These are phyloP conservation scores for Cariama cristata DNA, from an alignment of 2,113 vertebrate genomes.

Conservation along the genomic window DNA sequence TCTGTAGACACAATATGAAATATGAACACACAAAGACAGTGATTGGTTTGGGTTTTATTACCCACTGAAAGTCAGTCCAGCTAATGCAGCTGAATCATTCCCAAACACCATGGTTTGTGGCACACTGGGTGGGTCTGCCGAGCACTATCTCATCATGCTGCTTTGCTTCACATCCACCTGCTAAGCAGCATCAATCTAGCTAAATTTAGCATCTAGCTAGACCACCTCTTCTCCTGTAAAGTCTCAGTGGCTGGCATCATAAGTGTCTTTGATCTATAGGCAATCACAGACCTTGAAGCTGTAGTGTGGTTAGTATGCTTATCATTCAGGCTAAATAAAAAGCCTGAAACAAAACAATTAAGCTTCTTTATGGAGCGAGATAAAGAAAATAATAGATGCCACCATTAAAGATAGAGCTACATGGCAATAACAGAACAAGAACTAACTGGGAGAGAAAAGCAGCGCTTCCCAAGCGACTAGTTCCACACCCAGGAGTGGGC, in stretches of 20 bases:
- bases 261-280: not conserved
- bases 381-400: not conserved
- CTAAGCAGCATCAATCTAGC: not conserved
- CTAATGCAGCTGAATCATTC: not conserved
- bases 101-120: not conserved
- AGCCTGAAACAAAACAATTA: constrained; percentile 19
- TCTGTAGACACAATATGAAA: not conserved
- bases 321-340: not conserved
- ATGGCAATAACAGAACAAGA: not conserved
- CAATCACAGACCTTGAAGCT: not conserved
- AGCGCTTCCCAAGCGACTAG: not conserved
- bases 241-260: accelerated
- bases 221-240: not conserved
- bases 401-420: not conserved
- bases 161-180: not conserved
- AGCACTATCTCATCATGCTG: accelerated
- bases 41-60: not conserved
- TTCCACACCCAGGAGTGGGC: not conserved
- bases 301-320: not conserved
- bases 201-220: not conserved
- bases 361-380: not conserved
- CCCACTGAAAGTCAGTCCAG: not conserved
- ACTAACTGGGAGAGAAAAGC: not conserved
- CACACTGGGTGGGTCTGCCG: not conserved
- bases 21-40: accelerated